These are phyloP conservation scores for Phthorimaea operculella DNA, from an alignment of 1,140 invertebrate genomes.

Conservation along the genomic window DNA sequence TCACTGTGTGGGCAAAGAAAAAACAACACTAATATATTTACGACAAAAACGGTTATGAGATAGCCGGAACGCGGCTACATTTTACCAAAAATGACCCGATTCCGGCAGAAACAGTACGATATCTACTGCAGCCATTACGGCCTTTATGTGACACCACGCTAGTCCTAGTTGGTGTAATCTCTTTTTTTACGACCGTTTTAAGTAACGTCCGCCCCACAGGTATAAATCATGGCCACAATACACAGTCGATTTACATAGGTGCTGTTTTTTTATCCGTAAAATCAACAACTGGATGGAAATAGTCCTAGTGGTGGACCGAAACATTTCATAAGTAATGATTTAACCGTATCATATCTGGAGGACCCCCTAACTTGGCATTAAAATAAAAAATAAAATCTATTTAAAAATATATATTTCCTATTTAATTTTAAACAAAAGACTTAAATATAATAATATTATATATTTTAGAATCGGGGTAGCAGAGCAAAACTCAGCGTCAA, in stretches of 20 bases:
- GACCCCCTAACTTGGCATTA: too few relatives aligned
- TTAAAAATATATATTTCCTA: too few relatives aligned
- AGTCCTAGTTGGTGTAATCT: conserved; percentile 1
- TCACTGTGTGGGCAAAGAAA: neutral
- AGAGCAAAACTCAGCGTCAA: too few relatives aligned
- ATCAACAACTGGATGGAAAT: too few relatives aligned
- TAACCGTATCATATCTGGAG: too few relatives aligned
- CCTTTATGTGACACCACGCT: neutral
- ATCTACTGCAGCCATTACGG: neutral
- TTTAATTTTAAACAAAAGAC: too few relatives aligned
- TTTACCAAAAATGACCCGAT: conserved; percentile 5
- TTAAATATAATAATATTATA: too few relatives aligned
- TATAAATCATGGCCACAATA: neutral
- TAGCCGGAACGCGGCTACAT: neutral
- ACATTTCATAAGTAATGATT: too few relatives aligned
- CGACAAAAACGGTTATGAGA: neutral
- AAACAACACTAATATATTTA: neutral
- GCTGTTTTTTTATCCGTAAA: too few relatives aligned
- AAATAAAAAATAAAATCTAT: too few relatives aligned
- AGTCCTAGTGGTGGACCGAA: too few relatives aligned
- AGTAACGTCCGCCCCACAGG: neutral
- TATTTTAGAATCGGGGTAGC: too few relatives aligned
- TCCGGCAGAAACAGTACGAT: neutral
- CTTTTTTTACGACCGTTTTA: neutral
- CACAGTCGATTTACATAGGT: neutral